Evolutionary conservation across 1,140 invertebrate species (phyloP), one percentile per base, ranked within the genome.

Genomic region (Homalodisca vitripennis): DNA sequence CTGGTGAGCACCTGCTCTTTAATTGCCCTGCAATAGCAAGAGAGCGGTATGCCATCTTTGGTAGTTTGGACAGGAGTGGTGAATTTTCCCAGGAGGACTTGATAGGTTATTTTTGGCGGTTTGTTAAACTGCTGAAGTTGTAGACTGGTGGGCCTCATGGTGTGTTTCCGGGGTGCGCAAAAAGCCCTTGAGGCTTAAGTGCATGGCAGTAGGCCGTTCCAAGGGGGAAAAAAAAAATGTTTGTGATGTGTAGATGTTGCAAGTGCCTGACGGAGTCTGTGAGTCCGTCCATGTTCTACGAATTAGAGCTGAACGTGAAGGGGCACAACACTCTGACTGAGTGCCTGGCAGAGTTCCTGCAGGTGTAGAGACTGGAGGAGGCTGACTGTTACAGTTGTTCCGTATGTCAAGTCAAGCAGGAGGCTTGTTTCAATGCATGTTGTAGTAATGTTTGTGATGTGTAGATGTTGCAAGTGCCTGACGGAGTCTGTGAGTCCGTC

Each of bases 351-450:
- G 87, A 88, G 71, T 88, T 88, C 78, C 77, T 90, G 26, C 80
- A 82, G 67, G 85, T 87, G 73, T 88, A 90, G 76, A 84, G 84
- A 67, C 76, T 90, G 30, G 84, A 86, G 55, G 88, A 87, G 17
- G 81, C 83, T 47, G 86, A 90, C 78, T 84, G 88, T 74, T 90
- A 89, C 75, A 83, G 83, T 76, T 90, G 89, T 75, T 78, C 79
- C 31, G 77, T 80, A 22, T 91, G 89, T 77, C 78, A 83, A 55
- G 79, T 79, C 27, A 89, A 88, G 76, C 84, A 87, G 74, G 85
- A 89, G 78, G 88, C 88, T 0, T n/a, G n/a, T n/a, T n/a, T n/a
- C n/a, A n/a, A 41, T 41, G 17, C 34, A 41, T 10, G 34, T 17
- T 41, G 34, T 17, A 10, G 6, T 41, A 41, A 41, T 41, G 34